These are phyloP conservation scores for Goniozus legneri DNA, from an alignment of 1,140 invertebrate species.

Conservation along the genomic window DNA sequence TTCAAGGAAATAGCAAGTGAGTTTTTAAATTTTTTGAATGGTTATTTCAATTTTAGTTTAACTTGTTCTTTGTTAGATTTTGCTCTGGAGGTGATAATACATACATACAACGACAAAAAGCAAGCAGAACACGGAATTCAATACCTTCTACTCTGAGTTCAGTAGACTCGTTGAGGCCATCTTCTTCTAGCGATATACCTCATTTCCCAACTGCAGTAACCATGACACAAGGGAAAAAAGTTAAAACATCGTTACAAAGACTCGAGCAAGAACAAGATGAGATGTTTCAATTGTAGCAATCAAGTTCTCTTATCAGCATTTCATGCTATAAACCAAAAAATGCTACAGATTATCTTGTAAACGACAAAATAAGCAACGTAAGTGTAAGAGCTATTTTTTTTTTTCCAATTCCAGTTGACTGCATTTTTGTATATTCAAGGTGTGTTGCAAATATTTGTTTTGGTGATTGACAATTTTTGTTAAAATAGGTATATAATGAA, in stretches of 20 bases:
- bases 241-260: constrained; percentile 73
- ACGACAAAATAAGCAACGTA: constrained; percentile 18
- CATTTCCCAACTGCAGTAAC: constrained; percentile 60
- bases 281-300: constrained; percentile 84
- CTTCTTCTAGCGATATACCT: constrained; percentile 43
- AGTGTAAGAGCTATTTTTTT: too few relatives aligned
- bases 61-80: constrained; percentile 49
- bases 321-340: constrained; percentile 17
- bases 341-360: constrained; percentile 23
- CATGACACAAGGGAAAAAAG: constrained; percentile 73
- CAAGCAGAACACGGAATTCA: constrained; percentile 58
- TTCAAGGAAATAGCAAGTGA: constrained; percentile 76
- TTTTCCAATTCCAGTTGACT: too few relatives aligned
- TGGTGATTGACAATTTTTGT: constrained; percentile 9
- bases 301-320: constrained; percentile 18
- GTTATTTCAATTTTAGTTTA: background rate
- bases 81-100: constrained; percentile 55
- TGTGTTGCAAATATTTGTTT: constrained; percentile 18
- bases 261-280: constrained; percentile 82
- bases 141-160: constrained; percentile 36
- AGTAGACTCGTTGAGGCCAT: constrained; percentile 38
- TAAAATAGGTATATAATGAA: constrained; percentile 1
- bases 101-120: constrained; percentile 53
- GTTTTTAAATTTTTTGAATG: constrained; percentile 36
- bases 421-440: constrained; percentile 14